Evolutionary conservation across 2,888 invertebrate species (phyloP), one percentile per base, ranked within the genome.

Genomic region (Tanaodytes sp.): DNA sequence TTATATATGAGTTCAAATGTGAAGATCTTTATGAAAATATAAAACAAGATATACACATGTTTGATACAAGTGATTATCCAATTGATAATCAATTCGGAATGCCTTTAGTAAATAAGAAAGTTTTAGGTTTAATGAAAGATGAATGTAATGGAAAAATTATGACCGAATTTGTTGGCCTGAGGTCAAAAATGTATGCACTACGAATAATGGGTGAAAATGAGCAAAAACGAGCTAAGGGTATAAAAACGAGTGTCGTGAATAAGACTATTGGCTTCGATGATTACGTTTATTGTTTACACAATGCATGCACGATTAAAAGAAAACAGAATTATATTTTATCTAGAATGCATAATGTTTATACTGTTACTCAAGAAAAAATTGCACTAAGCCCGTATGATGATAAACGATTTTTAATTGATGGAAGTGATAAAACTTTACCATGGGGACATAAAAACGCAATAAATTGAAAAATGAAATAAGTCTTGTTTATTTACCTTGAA

Each of bases 1-100:
- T n/a, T n/a, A n/a, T n/a, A n/a, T n/a, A n/a, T n/a, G n/a, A n/a
- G 16, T 77, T 85, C 6, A 62, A 73, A 19, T 81, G 79, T 14
- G 68, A 77, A 2, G 80, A 85, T 72, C 52, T 85, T 20, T 85
- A 86, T 74, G 65, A 68, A 16, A 39, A 23, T 31, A 66, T 72
- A 15, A 74, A n/a, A n/a, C n/a, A n/a, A n/a, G n/a, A n/a, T n/a
- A n/a, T n/a, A n/a, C n/a, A n/a, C n/a, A n/a, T n/a, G n/a, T n/a
- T n/a, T n/a, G n/a, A n/a, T n/a, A n/a, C n/a, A n/a, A n/a, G n/a
- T n/a, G n/a, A n/a, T n/a, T n/a, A n/a, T n/a, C n/a, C n/a, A n/a
- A n/a, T n/a, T n/a, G n/a, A n/a, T n/a, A n/a, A n/a, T n/a, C n/a
- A 12, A 62, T 4, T 45, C 14, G 64, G 80, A 70, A 36, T 78